Percentiles rank a stretch among this genome's conserved stretches.
Evolutionary conservation across 2,888 invertebrate species (phyloP).

Genomic region (Meandrusa payeni): DNA sequence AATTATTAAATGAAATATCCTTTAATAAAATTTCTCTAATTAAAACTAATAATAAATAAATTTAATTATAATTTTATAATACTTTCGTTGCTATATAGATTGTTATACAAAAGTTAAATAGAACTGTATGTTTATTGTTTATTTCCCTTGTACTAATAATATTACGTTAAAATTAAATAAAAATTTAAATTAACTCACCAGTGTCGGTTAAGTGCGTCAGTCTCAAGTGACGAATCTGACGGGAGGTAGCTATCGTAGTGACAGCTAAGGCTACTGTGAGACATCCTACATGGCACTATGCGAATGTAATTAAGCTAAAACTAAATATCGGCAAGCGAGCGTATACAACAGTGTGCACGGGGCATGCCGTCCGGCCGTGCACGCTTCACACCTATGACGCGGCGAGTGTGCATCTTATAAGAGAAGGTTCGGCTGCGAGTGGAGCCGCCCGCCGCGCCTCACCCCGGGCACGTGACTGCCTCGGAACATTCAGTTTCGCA

Average conservation of each 20-base stretch:
- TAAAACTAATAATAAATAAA: no score
- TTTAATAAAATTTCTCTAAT: no score
- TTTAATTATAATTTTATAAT: no score
- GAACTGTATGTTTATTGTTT: neutral
- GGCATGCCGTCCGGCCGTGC: constrained; percentile 69
- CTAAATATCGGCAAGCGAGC: constrained; percentile 51
- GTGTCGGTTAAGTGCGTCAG: constrained; percentile 75
- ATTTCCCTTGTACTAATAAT: neutral
- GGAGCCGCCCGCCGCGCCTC: constrained; percentile 74
- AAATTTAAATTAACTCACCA: constrained; percentile 52
- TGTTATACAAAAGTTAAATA: no score
- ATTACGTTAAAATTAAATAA: no score
- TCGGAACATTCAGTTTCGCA: constrained; percentile 63
- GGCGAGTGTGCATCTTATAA: constrained; percentile 76
- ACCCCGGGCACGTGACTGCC: constrained; percentile 80
- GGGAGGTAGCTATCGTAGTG: constrained; percentile 76
- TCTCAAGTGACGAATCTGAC: constrained; percentile 74
- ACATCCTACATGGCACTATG: constrained; percentile 78
- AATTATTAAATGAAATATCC: no score
- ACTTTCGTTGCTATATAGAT: no score
- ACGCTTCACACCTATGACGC: constrained; percentile 74
- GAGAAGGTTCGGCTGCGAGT: constrained; percentile 67
- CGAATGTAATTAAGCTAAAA: constrained; percentile 60
- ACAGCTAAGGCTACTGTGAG: constrained; percentile 77
- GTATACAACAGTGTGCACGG: constrained; percentile 50